A percentile compares a stretch with the other conserved stretches of the same genome.
phyloP scores from a whole-genome alignment of 2,113 vertebrate species.

The Elachura formosa region DNA sequence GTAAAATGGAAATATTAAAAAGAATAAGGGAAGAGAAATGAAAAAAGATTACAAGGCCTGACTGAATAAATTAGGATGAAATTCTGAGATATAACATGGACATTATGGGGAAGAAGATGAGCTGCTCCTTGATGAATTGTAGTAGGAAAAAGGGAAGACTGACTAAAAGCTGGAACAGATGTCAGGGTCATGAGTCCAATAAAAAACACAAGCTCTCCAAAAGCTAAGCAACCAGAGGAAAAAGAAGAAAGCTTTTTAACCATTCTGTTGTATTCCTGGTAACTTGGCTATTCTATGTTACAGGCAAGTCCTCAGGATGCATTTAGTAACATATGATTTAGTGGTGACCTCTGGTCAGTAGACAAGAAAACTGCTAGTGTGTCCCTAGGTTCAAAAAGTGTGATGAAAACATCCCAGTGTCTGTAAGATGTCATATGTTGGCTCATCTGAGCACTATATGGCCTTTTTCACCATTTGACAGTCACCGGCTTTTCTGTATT shows the following conservation, averaged over 20 bases:
- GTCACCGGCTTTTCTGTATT: background rate
- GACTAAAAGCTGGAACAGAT: background rate
- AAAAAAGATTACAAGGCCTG: background rate
- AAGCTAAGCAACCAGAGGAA: background rate
- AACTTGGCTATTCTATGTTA: background rate
- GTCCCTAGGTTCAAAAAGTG: background rate
- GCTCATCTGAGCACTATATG: background rate
- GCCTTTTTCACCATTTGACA: background rate
- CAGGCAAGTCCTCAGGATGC: background rate
- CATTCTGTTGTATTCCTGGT: background rate
- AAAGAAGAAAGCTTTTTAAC: background rate
- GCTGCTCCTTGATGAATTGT: background rate
- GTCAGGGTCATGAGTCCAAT: background rate
- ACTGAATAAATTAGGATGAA: background rate
- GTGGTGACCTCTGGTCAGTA: background rate
- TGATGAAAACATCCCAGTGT: background rate
- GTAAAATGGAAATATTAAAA: background rate
- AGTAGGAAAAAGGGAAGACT: background rate
- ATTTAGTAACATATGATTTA: background rate
- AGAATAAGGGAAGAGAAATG: background rate
- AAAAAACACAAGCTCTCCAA: background rate
- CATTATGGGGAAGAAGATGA: background rate
- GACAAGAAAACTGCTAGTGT: background rate
- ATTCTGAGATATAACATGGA: background rate
- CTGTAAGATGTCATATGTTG: background rate